Percentiles rank a stretch among this genome's conserved stretches.
Evolutionary conservation across 2,113 vertebrate genomes (phyloP).

Genomic region (Urocolius indicus): DNA sequence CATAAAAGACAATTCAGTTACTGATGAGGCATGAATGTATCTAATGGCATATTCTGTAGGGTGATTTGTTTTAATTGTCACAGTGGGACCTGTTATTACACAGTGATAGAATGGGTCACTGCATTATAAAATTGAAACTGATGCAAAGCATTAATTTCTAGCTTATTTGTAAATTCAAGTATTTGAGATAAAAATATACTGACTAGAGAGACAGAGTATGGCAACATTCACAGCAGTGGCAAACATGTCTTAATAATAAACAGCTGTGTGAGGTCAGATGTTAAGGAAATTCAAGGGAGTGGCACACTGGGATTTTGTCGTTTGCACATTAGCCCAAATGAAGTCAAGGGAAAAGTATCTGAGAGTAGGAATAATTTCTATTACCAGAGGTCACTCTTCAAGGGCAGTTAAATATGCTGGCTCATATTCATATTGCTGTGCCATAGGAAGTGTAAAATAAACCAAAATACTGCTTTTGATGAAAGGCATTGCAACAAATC

Average conservation of each 20-base stretch:
- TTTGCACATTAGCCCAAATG: not conserved
- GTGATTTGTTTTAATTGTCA: conserved; percentile 97
- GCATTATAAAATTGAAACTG: conserved; percentile 90
- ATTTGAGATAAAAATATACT: conserved; percentile 79
- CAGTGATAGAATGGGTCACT: conserved; percentile 87
- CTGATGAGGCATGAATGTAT: conserved; percentile 92
- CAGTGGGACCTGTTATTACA: conserved; percentile 88
- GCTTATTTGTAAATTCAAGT: conserved; percentile 87
- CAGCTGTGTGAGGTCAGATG: not conserved
- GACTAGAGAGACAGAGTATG: conserved; percentile 58
- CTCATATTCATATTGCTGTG: not conserved
- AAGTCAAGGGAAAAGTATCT: not conserved
- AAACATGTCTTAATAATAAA: conserved; percentile 20
- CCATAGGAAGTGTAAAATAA: not conserved
- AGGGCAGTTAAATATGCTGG: conserved; percentile 21
- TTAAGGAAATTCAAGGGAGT: not conserved
- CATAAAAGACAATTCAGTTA: conserved; percentile 86
- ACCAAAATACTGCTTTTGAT: not conserved
- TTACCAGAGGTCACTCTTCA: conserved; percentile 12
- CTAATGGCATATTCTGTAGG: conserved; percentile 83
- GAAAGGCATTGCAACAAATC: not conserved
- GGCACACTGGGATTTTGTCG: not conserved
- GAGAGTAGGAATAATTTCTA: not conserved
- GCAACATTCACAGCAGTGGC: not conserved
- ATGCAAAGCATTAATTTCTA: conserved; percentile 83